These are phyloP conservation scores for Pseudochirops cupreus DNA, from an alignment of 2,797 vertebrate genomes.

Conservation along the genomic window DNA sequence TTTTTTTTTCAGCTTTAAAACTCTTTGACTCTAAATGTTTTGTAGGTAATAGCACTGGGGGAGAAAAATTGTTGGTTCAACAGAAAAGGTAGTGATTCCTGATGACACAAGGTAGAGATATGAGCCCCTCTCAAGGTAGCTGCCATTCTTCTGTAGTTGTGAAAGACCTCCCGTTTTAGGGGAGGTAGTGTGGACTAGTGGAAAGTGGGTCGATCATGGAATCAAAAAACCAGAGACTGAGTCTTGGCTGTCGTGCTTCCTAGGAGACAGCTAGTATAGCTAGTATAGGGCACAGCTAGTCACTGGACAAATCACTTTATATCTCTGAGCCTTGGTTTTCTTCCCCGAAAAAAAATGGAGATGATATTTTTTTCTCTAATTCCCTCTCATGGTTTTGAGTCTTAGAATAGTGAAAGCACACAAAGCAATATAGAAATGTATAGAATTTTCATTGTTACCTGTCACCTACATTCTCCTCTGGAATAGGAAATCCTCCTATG, in stretches of 20 bases:
- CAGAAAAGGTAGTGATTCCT: neutral
- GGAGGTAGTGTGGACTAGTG: neutral
- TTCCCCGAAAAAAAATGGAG: neutral
- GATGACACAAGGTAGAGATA: neutral
- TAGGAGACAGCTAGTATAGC: too few relatives aligned
- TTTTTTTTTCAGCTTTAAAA: neutral
- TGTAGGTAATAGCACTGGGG: neutral
- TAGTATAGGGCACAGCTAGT: too few relatives aligned
- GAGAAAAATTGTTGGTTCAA: neutral
- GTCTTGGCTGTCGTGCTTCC: neutral
- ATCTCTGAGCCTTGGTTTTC: too few relatives aligned
- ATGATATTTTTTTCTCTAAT: neutral
- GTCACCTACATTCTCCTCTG: neutral
- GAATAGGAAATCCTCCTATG: neutral
- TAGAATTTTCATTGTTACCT: neutral
- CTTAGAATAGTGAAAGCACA: neutral
- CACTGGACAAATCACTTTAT: neutral
- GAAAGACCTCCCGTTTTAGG: neutral
- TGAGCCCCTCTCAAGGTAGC: neutral
- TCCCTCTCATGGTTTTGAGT: neutral
- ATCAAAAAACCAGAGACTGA: neutral
- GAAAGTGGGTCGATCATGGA: neutral
- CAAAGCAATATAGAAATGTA: neutral
- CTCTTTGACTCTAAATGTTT: neutral
- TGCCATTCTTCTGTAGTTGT: neutral